Evolutionary conservation across 1,140 invertebrate species (phyloP).

Genomic region (Diorhabda carinulata): DNA sequence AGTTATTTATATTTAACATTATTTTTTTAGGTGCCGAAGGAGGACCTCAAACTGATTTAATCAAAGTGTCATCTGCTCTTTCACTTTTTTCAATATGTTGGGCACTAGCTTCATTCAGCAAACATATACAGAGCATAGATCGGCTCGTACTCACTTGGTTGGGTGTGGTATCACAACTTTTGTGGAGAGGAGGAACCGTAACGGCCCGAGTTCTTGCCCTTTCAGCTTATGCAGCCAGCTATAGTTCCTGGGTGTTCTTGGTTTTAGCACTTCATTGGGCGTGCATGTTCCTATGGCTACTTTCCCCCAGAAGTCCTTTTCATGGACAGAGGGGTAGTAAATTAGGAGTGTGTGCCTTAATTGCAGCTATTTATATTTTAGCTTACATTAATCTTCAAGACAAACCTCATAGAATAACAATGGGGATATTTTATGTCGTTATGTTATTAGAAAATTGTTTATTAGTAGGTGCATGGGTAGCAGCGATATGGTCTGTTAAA

Average conservation of each 20-base stretch:
- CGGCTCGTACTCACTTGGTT: constrained; percentile 82
- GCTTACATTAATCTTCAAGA: constrained; percentile 88
- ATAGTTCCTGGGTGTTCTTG: constrained; percentile 77
- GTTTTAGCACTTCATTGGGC: constrained; percentile 70
- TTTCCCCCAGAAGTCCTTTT: constrained; percentile 80
- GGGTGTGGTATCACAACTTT: constrained; percentile 80
- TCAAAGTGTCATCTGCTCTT: constrained; percentile 75
- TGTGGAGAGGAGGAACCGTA: constrained; percentile 83
- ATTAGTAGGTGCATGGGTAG: constrained; percentile 65
- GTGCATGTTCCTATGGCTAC: constrained; percentile 67
- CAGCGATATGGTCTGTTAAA: constrained; percentile 47
- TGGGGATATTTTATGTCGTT: constrained; percentile 81
- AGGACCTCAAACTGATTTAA: constrained; percentile 63
- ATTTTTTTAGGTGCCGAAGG: constrained; percentile 10
- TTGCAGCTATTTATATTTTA: constrained; percentile 84
- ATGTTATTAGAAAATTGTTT: constrained; percentile 86
- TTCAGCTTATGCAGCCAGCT: constrained; percentile 80
- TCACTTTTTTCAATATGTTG: constrained; percentile 84
- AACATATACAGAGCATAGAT: constrained; percentile 81
- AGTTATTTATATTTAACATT: not conserved
- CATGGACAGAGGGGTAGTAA: constrained; percentile 68
- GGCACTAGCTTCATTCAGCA: constrained; percentile 86
- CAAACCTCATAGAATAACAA: constrained; percentile 44
- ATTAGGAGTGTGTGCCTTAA: constrained; percentile 65
- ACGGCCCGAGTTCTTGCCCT: constrained; percentile 75